Base-by-base conservation (phyloP, 1,140 invertebrate genomes). In the Drosophila rhopaloa region DNA sequence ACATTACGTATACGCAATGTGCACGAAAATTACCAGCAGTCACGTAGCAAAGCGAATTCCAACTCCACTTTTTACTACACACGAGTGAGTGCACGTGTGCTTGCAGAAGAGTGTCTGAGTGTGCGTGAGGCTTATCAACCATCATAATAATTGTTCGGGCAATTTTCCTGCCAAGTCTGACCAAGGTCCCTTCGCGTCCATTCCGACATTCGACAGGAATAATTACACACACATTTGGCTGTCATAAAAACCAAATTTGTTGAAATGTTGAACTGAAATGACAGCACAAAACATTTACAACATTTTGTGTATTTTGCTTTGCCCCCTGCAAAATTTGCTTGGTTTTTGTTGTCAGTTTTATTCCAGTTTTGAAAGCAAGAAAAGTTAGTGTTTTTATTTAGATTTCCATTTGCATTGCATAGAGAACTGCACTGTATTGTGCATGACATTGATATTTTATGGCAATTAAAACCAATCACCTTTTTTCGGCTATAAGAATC, bases 121-220 rank as follows among this genome's bases (percentile, higher is more conserved):
- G 53, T 40, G 54, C 50, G 63, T 47, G 50, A 61, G 50, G 57
- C 40, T 65, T 62, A 60, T 76, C 63, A 56, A 37, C 59, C 63
- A 70, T 81, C 55, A 81, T 77, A 77, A 77, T 81, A 81, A 81
- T 85, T 85, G 67, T 74, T 77, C 54, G 29, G 47, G 63, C 78
- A 56, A 62, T 65, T 70, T 56, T 53, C 14, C 46, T 44, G 59
- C 56, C 43, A 67, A 50, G 48, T 47, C 43, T 62, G 46, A 48
- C 48, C 55, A 77, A 58, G 47, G 74, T 59, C 72, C 54, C 71
- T 29, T 40, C 48, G 48, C 50, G 54, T 47, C 60, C 72, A 76
- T 71, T 71, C 66, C 51, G 65, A 40, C 72, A 76, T 57, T 54
- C 61, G 71, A 76, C 72, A 75, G 71, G 54, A 67, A 76, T 77